phyloP scores from a whole-genome alignment of 2,113 vertebrate genomes.

The Siniperca knerii region DNA sequence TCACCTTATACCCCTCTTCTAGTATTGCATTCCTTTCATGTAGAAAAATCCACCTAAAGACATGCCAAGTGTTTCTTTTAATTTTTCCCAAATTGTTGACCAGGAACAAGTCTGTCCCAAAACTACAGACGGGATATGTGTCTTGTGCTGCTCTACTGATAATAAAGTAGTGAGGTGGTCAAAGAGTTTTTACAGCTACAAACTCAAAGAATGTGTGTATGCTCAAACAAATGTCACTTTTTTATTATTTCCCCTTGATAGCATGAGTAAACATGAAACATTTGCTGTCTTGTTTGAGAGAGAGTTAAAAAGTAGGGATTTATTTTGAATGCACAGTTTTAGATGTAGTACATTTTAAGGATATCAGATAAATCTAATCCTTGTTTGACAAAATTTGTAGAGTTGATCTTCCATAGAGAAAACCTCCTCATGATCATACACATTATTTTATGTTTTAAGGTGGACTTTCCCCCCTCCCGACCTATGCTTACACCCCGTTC shows the following conservation, averaged over 20 bases:
- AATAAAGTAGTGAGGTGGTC: not conserved
- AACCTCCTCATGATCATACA: not conserved
- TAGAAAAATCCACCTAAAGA: not conserved
- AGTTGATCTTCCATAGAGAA: not conserved
- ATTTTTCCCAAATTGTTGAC: not conserved
- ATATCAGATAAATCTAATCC: not conserved
- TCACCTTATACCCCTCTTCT: conserved; percentile 7
- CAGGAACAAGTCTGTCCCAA: not conserved
- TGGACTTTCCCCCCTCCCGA: not conserved
- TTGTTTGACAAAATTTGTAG: not conserved
- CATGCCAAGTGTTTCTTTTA: not conserved
- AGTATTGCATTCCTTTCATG: not conserved
- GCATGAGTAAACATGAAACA: not conserved
- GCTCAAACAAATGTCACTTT: not conserved
- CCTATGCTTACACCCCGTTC: not conserved
- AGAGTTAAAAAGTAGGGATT: not conserved
- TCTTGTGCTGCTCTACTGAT: not conserved
- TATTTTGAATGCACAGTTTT: not conserved
- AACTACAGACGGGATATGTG: not conserved
- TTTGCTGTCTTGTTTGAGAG: not conserved
- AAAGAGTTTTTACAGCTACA: not conserved
- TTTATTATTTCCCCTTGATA: conserved; percentile 2
- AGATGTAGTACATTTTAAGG: not conserved
- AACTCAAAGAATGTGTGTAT: not conserved
- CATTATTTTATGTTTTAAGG: conserved; percentile 3